Percentiles rank a stretch among this genome's conserved stretches.
Conservation (phyloP, 2,113 vertebrate species). For the Capreolus pygargus region DNA sequence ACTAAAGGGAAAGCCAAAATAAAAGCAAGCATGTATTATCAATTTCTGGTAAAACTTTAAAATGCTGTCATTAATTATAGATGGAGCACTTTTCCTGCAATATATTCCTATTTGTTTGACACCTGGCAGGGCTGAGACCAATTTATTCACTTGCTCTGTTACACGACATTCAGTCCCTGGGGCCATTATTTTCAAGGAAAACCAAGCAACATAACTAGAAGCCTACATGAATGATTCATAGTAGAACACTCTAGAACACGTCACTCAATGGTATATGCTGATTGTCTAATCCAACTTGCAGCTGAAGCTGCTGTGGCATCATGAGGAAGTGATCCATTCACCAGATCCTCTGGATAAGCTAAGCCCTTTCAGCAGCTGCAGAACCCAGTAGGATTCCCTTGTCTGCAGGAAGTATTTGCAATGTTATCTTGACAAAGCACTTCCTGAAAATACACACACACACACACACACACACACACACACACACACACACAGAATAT, state of each 20-base stretch:
- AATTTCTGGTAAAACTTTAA: constrained; percentile 46
- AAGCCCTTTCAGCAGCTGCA: not conserved
- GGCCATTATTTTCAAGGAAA: constrained; percentile 34
- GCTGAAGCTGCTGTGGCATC: not conserved
- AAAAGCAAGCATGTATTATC: constrained; percentile 9
- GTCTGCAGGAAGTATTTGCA: not conserved
- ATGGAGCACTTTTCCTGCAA: constrained; percentile 41
- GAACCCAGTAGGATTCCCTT: not conserved
- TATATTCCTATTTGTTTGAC: constrained; percentile 30
- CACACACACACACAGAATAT: not conserved
- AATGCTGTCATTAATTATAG: constrained; percentile 57
- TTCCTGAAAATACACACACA: not conserved
- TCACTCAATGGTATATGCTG: not conserved
- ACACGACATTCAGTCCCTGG: not conserved
- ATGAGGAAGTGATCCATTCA: not conserved
- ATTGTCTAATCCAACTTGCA: not conserved
- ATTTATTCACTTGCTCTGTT: constrained; percentile 37
- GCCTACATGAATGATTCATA: constrained; percentile 44
- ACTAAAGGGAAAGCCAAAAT: not conserved
- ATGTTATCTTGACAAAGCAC: not conserved
- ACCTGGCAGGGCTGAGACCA: constrained; percentile 16
- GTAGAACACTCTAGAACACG: constrained; percentile 36
- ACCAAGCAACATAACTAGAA: not conserved
- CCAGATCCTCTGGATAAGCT: not conserved
- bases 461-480: not conserved